These are phyloP conservation scores for Physocephala rufipes DNA, from an alignment of 2,888 invertebrate species.

Conservation along the genomic window DNA sequence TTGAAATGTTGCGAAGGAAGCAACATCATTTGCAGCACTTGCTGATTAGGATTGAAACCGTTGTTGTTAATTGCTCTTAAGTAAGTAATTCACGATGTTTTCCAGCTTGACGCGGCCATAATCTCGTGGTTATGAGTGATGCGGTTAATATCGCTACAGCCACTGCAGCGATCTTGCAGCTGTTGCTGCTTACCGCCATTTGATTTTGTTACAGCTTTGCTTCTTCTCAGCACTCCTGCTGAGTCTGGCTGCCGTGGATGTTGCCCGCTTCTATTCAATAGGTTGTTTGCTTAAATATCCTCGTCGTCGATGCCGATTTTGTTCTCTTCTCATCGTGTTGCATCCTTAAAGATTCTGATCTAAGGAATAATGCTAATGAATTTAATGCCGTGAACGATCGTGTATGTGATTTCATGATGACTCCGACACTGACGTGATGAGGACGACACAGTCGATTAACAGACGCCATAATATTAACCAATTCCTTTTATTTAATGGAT, in stretches of 20 bases:
- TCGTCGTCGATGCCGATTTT: too few species aligned
- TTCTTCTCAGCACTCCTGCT: not conserved
- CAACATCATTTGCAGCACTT: not conserved
- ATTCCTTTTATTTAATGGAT: not conserved
- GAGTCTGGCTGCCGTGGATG: too few species aligned
- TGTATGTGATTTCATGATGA: not conserved
- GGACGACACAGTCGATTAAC: not conserved
- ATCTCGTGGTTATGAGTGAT: not conserved
- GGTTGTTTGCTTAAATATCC: not conserved
- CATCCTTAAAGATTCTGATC: not conserved
- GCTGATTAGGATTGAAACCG: constrained; percentile 7
- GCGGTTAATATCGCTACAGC: too few species aligned
- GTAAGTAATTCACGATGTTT: constrained; percentile 21
- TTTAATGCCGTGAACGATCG: not conserved
- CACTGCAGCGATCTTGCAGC: too few species aligned
- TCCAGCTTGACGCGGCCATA: not conserved
- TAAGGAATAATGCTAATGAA: not conserved
- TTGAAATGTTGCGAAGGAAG: not conserved
- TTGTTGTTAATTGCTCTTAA: constrained; percentile 15
- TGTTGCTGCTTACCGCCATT: not conserved
- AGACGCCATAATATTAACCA: not conserved
- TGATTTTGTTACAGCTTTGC: too few species aligned
- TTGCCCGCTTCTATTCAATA: not conserved
- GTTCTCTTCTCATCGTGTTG: not conserved
- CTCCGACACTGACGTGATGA: not conserved